Percentiles rank a stretch among this genome's conserved stretches.
phyloP scores from a whole-genome alignment of 2,888 invertebrate species.

The Dasypogon diadema region DNA sequence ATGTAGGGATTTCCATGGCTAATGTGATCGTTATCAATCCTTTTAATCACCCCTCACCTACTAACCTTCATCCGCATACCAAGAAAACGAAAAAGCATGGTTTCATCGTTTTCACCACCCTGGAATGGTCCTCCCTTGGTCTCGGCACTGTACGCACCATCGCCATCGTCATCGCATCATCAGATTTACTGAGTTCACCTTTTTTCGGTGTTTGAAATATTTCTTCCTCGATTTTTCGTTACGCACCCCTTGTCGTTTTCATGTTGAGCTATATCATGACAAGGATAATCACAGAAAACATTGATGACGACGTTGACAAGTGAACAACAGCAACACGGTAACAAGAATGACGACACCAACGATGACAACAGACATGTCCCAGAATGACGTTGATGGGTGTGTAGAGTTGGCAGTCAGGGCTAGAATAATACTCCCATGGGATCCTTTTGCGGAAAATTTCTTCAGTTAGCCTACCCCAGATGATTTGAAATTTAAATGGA shows the following conservation, averaged over 20 bases:
- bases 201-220: too few relatives aligned
- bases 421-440: constrained; percentile 33
- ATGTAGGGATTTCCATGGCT: constrained; percentile 49
- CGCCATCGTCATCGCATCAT: constrained; percentile 29
- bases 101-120: constrained; percentile 15
- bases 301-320: neutral
- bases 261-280: neutral
- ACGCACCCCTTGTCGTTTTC: neutral
- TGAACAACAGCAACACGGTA: neutral
- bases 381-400: constrained; percentile 3
- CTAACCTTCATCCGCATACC: neutral
- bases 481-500: constrained; percentile 42
- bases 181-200: too few relatives aligned
- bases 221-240: neutral
- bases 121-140: neutral
- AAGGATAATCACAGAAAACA: neutral
- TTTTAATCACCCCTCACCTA: constrained; percentile 41
- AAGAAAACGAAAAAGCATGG: constrained; percentile 14
- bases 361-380: neutral
- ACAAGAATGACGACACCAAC: neutral
- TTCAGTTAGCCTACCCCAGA: constrained; percentile 19
- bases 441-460: constrained; percentile 40
- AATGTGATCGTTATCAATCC: constrained; percentile 50
- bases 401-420: neutral
- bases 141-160: neutral